phyloP scores from a whole-genome alignment of 2,888 invertebrate species.

The Temnothorax rugatulus region DNA sequence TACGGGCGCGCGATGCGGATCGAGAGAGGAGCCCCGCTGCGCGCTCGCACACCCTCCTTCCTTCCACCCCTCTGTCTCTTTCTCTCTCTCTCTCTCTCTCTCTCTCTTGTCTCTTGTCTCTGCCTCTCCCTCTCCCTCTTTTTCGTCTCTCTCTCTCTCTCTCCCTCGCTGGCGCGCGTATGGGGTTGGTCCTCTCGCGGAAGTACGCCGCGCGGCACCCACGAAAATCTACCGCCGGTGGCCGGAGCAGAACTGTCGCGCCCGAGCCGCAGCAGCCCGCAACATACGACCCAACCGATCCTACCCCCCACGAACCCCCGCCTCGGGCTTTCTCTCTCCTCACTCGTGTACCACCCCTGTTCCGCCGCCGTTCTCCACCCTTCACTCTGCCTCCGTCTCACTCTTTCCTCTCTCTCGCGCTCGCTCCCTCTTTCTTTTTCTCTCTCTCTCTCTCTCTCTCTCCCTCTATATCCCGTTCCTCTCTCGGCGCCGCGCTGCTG shows the following conservation, averaged over 20 bases:
- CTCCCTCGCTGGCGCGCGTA: conserved; percentile 28
- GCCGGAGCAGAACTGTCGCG: conserved; percentile 86
- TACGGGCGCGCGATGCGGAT: conserved; percentile 65
- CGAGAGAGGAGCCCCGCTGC: conserved; percentile 70
- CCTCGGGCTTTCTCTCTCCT: conserved; percentile 72
- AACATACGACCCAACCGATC: conserved; percentile 83
- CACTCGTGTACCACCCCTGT: conserved; percentile 55
- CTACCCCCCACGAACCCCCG: conserved; percentile 69
- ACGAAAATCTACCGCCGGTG: conserved; percentile 82
- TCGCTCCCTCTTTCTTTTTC: conserved; percentile 7
- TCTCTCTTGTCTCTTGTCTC: conserved; percentile 15
- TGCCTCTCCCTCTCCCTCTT: conserved; percentile 7
- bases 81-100: conserved; percentile 1
- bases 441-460: conserved; percentile 46
- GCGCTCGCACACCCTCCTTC: conserved; percentile 66
- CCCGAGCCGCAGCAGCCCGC: conserved; percentile 86
- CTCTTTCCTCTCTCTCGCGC: not conserved
- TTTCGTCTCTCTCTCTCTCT: not conserved
- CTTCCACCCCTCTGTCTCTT: conserved; percentile 2
- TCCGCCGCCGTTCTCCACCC: conserved; percentile 50
- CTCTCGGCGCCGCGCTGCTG: not conserved
- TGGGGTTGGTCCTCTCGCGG: conserved; percentile 43
- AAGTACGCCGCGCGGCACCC: conserved; percentile 46
- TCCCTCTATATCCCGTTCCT: conserved; percentile 55
- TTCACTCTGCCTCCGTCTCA: conserved; percentile 38